A percentile compares a stretch with the other conserved stretches of the same genome.
Evolutionary conservation across 1,140 invertebrate genomes (phyloP).

Genomic region (Fopius arisanus): DNA sequence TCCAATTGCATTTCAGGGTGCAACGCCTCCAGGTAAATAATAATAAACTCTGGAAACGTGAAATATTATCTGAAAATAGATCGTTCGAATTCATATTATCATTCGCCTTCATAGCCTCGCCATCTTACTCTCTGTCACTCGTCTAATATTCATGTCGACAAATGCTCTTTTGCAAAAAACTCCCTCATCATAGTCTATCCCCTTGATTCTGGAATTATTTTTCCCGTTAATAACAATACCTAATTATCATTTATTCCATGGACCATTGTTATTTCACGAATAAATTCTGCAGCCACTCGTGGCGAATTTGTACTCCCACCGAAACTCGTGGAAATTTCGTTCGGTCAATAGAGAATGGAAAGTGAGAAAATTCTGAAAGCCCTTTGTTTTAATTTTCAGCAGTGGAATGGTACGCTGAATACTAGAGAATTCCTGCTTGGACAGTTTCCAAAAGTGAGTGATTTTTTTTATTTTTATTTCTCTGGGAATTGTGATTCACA

Average conservation of each 20-base stretch:
- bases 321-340: too few relatives aligned
- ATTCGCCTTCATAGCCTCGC: neutral
- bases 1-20: neutral
- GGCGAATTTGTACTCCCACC: too few relatives aligned
- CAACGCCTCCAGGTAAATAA: neutral
- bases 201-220: too few relatives aligned
- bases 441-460: neutral
- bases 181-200: neutral
- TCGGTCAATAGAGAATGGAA: neutral
- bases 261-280: too few relatives aligned
- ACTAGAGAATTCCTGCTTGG: slow-evolving; percentile 3
- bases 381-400: slow-evolving; percentile 17
- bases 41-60: neutral
- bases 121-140: slow-evolving; percentile 1
- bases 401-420: slow-evolving; percentile 28
- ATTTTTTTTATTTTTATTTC: neutral
- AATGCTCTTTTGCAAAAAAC: neutral
- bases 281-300: too few relatives aligned
- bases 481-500: neutral
- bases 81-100: neutral
- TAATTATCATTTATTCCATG: too few relatives aligned
- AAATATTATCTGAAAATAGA: neutral
- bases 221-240: neutral
- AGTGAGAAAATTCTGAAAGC: neutral
- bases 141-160: neutral